Conservation (phyloP, 2,113 vertebrate genomes). For the Tricholaema leucomelas region DNA sequence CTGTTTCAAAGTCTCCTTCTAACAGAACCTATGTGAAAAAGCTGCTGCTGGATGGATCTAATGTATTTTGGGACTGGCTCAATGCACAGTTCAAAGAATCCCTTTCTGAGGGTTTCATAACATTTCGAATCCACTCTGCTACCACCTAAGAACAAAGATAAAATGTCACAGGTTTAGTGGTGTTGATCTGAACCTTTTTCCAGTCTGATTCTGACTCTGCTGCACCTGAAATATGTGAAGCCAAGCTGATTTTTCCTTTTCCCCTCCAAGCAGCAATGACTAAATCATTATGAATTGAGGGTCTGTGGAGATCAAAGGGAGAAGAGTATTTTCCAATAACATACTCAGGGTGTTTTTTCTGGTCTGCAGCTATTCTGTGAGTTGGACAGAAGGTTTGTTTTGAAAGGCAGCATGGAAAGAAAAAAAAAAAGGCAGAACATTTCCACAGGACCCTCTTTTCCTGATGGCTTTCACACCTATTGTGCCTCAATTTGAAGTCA, state of each 20-base stretch:
- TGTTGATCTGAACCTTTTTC: not conserved
- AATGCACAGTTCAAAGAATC: not conserved
- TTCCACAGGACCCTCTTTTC: not conserved
- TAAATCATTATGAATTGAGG: not conserved
- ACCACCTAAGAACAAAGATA: not conserved
- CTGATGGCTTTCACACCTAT: not conserved
- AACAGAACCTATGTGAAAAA: not conserved
- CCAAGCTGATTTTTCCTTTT: not conserved
- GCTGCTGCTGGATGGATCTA: not conserved
- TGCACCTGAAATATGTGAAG: not conserved
- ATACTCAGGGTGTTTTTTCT: not conserved
- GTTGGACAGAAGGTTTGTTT: not conserved
- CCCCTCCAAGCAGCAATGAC: not conserved
- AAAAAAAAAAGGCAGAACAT: not conserved
- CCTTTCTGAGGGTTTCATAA: not conserved
- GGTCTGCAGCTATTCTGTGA: not conserved
- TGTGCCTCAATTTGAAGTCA: not conserved
- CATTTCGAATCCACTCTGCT: not conserved
- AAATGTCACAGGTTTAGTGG: not conserved
- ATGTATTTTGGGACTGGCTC: not conserved
- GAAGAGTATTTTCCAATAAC: not conserved
- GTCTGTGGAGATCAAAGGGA: not conserved
- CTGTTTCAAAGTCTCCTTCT: not conserved
- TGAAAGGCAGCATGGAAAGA: not conserved
- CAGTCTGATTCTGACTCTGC: not conserved